phyloP scores from a whole-genome alignment of 2,888 invertebrate genomes.

The Oxytorus armatus region DNA sequence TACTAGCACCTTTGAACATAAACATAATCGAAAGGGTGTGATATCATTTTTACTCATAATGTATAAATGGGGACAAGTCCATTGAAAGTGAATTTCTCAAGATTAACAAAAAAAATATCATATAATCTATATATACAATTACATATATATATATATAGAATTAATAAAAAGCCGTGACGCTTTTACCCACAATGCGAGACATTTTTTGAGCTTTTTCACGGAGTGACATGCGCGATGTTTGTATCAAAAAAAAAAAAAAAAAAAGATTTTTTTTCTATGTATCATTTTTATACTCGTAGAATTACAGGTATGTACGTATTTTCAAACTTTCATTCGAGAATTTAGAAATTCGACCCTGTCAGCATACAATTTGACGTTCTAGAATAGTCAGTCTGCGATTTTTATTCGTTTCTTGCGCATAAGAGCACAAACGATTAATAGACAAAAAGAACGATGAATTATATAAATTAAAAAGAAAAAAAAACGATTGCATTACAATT shows the following conservation, averaged over 20 bases:
- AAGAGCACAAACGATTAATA: slow-evolving; percentile 54
- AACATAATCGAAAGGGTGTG: slow-evolving; percentile 36
- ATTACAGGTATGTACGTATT: slow-evolving; percentile 61
- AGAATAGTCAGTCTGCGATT: slow-evolving; percentile 63
- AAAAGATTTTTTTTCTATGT: slow-evolving; percentile 7
- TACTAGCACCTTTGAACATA: slow-evolving; percentile 45
- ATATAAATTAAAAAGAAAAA: slow-evolving; percentile 35
- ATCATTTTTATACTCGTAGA: slow-evolving; percentile 36
- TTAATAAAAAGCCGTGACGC: slow-evolving; percentile 33
- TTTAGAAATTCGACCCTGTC: slow-evolving; percentile 38
- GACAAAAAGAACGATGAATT: slow-evolving; percentile 34
- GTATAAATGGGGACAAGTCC: slow-evolving; percentile 31
- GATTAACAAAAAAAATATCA: no score
- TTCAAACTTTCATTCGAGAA: slow-evolving; percentile 49
- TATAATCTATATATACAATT: slow-evolving; percentile 27
- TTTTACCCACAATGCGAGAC: slow-evolving; percentile 37
- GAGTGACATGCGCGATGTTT: slow-evolving; percentile 8
- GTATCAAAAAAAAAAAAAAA: slow-evolving; percentile 21
- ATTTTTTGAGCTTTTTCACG: slow-evolving; percentile 32
- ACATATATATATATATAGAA: slow-evolving; percentile 45
- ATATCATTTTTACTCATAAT: slow-evolving; percentile 46
- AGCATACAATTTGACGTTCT: slow-evolving; percentile 48
- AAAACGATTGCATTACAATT: slow-evolving; percentile 45
- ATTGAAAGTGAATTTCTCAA: slow-evolving; percentile 37
- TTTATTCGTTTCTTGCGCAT: slow-evolving; percentile 32